Percentiles rank a stretch among this genome's conserved stretches.
These are phyloP conservation scores for Prionailurus viverrinus DNA, from an alignment of 2,113 vertebrate species.

Conservation along the genomic window DNA sequence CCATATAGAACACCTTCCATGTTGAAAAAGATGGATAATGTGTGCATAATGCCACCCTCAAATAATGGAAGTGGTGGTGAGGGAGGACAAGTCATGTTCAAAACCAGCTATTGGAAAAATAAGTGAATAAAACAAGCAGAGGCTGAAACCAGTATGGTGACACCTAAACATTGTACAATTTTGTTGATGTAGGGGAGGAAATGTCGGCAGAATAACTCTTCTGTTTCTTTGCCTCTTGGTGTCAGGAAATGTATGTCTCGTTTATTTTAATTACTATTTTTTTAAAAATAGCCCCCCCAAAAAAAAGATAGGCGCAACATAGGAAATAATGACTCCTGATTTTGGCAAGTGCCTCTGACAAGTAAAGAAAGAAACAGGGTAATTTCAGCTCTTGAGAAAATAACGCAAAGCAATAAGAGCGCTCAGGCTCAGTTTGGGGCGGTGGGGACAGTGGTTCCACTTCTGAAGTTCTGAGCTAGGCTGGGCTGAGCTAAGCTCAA, in stretches of 20 bases:
- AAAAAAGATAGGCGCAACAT: not conserved
- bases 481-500: not conserved
- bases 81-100: not conserved
- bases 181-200: not conserved
- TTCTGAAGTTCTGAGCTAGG: not conserved
- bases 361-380: not conserved
- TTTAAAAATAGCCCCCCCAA: not conserved
- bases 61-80: not conserved
- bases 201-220: not conserved
- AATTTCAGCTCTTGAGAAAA: not conserved
- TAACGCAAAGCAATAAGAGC: not conserved
- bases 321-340: not conserved
- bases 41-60: not conserved
- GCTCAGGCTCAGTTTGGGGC: not conserved
- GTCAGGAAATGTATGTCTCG: not conserved
- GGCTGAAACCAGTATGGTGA: not conserved
- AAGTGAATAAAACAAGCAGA: not conserved
- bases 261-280: not conserved
- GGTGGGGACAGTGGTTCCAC: not conserved
- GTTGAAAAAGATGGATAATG: not conserved
- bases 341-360: not conserved
- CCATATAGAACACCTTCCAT: not conserved
- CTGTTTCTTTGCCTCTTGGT: not conserved
- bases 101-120: not conserved
- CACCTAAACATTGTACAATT: not conserved